A percentile compares a stretch with the other conserved stretches of the same genome.
Evolutionary conservation across 2,113 vertebrate genomes (phyloP).

Genomic region (Amphilophus citrinellus): DNA sequence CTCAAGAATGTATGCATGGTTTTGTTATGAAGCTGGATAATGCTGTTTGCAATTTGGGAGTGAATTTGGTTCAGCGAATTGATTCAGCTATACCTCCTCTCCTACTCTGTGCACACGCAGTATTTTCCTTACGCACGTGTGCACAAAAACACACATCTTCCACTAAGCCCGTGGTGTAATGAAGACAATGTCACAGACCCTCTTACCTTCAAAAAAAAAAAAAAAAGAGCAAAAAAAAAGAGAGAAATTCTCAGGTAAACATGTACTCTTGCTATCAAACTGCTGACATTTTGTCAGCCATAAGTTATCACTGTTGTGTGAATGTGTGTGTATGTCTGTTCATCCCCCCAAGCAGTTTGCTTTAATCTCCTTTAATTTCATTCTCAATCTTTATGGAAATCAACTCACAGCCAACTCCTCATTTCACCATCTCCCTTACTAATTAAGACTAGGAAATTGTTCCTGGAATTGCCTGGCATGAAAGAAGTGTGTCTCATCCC

Average conservation of each 20-base stretch:
- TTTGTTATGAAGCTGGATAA: slow-evolving; percentile 40
- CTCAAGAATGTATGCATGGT: slow-evolving; percentile 23
- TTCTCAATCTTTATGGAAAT: slow-evolving; percentile 79
- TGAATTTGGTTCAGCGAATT: slow-evolving; percentile 64
- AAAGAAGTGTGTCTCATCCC: slow-evolving; percentile 35
- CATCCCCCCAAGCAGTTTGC: slow-evolving; percentile 66
- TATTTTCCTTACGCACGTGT: slow-evolving; percentile 50
- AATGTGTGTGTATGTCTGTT: slow-evolving; percentile 37
- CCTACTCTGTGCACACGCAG: slow-evolving; percentile 17
- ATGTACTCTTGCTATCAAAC: background rate
- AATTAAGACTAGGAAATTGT: slow-evolving; percentile 73
- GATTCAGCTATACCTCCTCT: slow-evolving; percentile 53
- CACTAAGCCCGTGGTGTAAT: slow-evolving; percentile 1
- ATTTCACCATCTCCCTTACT: slow-evolving; percentile 68
- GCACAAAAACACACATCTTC: slow-evolving; percentile 34
- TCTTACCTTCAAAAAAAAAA: background rate
- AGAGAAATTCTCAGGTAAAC: background rate
- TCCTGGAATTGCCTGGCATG: slow-evolving; percentile 64
- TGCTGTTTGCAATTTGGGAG: slow-evolving; percentile 43
- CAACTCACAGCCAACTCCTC: slow-evolving; percentile 65
- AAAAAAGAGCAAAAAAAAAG: background rate
- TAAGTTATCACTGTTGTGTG: slow-evolving; percentile 14
- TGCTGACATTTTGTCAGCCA: slow-evolving; percentile 1
- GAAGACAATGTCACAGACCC: slow-evolving; percentile 16
- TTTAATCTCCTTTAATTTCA: slow-evolving; percentile 79